Conservation (phyloP, 1,140 invertebrate genomes). For the Apis laboriosa region DNA sequence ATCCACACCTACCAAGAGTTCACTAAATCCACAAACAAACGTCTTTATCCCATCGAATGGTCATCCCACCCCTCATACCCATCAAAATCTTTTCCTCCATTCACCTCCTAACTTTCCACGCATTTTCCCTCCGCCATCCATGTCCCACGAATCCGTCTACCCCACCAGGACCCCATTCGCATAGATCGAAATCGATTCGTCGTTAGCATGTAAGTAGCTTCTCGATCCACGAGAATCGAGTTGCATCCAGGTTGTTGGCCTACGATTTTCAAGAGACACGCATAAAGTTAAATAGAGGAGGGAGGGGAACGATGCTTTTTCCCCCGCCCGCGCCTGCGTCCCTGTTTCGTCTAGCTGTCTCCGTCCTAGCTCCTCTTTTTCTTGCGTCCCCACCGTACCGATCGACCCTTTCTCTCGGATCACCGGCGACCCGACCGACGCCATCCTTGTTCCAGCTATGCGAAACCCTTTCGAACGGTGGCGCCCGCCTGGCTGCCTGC, state of each 20-base stretch:
- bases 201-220: slow-evolving; percentile 33
- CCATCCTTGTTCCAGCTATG: slow-evolving; percentile 62
- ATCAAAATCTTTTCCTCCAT: not conserved
- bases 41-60: not conserved
- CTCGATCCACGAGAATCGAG: slow-evolving; percentile 6
- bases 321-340: slow-evolving; percentile 50
- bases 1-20: not conserved
- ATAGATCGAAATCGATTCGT: slow-evolving; percentile 32
- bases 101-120: not conserved
- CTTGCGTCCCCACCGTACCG: slow-evolving; percentile 20
- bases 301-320: not conserved
- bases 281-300: not conserved
- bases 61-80: not conserved
- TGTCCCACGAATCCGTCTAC: slow-evolving; percentile 8
- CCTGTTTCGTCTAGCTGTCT: not conserved
- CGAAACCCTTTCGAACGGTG: slow-evolving; percentile 75
- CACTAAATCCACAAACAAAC: not conserved
- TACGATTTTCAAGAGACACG: slow-evolving; percentile 33
- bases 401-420: slow-evolving; percentile 49
- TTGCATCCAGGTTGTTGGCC: slow-evolving; percentile 54
- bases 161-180: not conserved
- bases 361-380: slow-evolving; percentile 5
- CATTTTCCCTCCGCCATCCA: slow-evolving; percentile 2
- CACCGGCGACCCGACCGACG: slow-evolving; percentile 30
- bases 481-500: slow-evolving; percentile 81